Base-by-base conservation (phyloP, 2,113 vertebrate genomes). In the Myiopsitta monachus region DNA sequence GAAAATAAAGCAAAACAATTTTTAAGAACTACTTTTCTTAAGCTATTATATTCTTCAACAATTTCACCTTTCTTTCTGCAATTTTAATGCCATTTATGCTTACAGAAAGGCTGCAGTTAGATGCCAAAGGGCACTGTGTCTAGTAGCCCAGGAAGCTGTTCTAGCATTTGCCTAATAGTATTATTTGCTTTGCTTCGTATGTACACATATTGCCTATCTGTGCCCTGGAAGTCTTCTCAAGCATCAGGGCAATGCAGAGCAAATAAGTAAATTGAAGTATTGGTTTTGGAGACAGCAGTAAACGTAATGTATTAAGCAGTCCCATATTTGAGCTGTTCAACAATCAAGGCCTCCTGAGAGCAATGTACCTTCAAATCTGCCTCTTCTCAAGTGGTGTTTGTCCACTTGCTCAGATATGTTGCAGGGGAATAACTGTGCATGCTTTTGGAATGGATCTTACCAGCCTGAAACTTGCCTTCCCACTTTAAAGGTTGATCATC, bases 371-470 rank as follows among this genome's bases (percentile, higher is more conserved):
- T 3, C 4, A 26, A 63, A 85, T 30, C n/a, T 61, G 8, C 27
- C 14, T 39, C 7, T 79, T 82, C 44, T 79, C 41, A 76, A 79
- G 24, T 7, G 16, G 2, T 30, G 1, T 49, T 81, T 67, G 19
- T 61, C 15, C 7, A 1, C 9, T 83, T 0, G 0, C 4, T 85
- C 51, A 54, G 41, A 14, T 13, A 27, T 0, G 0, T 38, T 79
- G 24, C 31, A 72, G 19, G 10, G 33, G 36, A 83, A 8, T 24
- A 28, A 77, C 15, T 51, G 5, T 18, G 18, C 2, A 4, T 59
- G 5, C 6, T 59, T 90, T 79, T 33, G 26, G 23, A 36, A 41
- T 68, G 44, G 26, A 51, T 68, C 8, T 76, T 54, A 54, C 2
- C 22, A 63, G 15, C 23, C 11, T 79, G 55, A 88, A 54, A 30